phyloP scores from a whole-genome alignment of 2,113 vertebrate species.

The Puntigrus tetrazona region DNA sequence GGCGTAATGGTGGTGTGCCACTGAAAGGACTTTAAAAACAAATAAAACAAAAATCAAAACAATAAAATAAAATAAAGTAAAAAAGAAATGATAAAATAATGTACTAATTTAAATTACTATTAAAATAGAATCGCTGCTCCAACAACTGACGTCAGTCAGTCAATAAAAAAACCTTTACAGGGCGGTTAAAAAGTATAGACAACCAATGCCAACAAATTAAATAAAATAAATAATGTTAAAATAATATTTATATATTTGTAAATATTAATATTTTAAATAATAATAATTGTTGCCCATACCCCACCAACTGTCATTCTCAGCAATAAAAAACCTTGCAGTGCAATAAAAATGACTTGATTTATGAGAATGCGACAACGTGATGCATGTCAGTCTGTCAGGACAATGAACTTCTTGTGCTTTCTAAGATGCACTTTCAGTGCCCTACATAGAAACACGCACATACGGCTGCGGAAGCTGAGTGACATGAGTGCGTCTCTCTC shows the following conservation, averaged over 20 bases:
- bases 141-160: neutral
- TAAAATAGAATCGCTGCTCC: neutral
- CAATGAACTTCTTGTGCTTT: conserved; percentile 29
- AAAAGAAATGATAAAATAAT: neutral
- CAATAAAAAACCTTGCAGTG: neutral
- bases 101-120: too few species aligned
- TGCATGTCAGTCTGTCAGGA: neutral
- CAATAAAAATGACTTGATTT: neutral
- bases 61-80: neutral
- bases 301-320: neutral
- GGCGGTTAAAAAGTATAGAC: neutral
- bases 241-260: too few species aligned
- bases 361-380: neutral
- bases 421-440: conserved; percentile 5
- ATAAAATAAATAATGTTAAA: neutral
- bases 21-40: neutral
- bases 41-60: too few species aligned
- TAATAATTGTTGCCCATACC: neutral
- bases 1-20: neutral
- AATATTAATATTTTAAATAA: too few species aligned
- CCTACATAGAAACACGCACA: conserved; percentile 17
- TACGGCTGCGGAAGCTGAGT: conserved; percentile 34
- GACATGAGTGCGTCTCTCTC: conserved; percentile 55
- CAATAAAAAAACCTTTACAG: neutral
- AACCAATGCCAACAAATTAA: neutral